Evolutionary conservation across 1,140 invertebrate genomes (phyloP), one percentile per base, ranked within the genome.

Genomic region (Drosophila asahinai): DNA sequence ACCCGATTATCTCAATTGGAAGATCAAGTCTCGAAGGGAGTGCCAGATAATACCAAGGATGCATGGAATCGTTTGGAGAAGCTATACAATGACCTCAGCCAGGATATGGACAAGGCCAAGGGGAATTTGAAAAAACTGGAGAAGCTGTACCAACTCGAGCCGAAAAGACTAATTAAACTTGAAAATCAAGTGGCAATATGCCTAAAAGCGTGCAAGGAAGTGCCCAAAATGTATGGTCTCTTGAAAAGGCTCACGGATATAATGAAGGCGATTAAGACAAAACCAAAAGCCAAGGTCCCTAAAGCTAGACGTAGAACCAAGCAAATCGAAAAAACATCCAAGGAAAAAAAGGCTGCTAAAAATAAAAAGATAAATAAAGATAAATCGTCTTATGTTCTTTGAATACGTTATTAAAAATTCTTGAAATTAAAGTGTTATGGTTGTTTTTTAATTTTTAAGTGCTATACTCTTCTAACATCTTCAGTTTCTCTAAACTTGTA

Each of bases 291-390:
- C 1, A 9, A 0, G 9, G 25, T 1, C 1, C 9, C 5, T 11
- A 12, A 0, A 27, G 11, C 1, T 1, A n/a, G 9, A n/a, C n/a
- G 25, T 17, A 12, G 0, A 30, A 6, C 8, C 0, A n/a, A 4
- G 15, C 27, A 49, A 25, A 0, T 14, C 19, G 19, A 19, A 22
- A 3, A 15, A 3, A 27, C 15, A 27, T 17, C 9, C 1, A 27
- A 30, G n/a, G n/a, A 17, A n/a, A 8, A 15, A 25, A 49, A 15
- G 8, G 6, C 2, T 49, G 22, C 14, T 5, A 30, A 51, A 25
- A 49, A 27, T 25, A 9, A 52, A 25, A 4, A 5, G 25, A 8
- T 17, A 30, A 30, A 6, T 17, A 30, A 0, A 3, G 2, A 52
- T 5, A 17, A 22, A 22, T 22, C 19, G 2, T 22, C 19, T 22